These are phyloP conservation scores for Latrodectus hesperus DNA, from an alignment of 2,888 invertebrate species.

Conservation along the genomic window DNA sequence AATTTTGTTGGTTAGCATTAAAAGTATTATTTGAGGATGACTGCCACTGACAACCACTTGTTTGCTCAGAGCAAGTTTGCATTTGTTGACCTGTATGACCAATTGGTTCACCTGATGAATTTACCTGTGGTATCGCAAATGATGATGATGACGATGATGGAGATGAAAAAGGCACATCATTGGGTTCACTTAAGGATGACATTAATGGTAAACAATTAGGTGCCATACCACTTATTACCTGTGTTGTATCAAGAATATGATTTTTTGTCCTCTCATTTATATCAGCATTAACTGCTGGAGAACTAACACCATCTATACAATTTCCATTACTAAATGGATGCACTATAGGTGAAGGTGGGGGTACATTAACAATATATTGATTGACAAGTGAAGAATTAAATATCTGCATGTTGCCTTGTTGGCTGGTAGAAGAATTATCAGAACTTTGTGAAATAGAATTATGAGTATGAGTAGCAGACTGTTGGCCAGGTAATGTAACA, in stretches of 20 bases:
- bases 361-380: conserved; percentile 60
- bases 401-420: conserved; percentile 57
- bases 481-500: conserved; percentile 52
- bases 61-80: conserved; percentile 36
- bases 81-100: conserved; percentile 23
- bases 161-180: conserved; percentile 62
- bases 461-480: conserved; percentile 51
- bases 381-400: conserved; percentile 53
- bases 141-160: conserved; percentile 59
- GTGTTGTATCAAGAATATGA: conserved; percentile 61
- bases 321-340: conserved; percentile 68
- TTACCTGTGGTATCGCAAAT: conserved; percentile 46
- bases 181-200: conserved; percentile 37
- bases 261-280: conserved; percentile 68
- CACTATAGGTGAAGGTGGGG: conserved; percentile 41
- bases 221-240: conserved; percentile 49
- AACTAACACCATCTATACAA: conserved; percentile 55
- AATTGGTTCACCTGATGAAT: conserved; percentile 57
- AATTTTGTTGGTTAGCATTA: conserved; percentile 22
- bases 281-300: conserved; percentile 41
- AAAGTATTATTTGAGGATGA: conserved; percentile 33
- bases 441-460: conserved; percentile 51
- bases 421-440: conserved; percentile 45
- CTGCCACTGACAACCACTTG: conserved; percentile 46
- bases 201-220: conserved; percentile 52